Percentiles rank a stretch among this genome's conserved stretches.
phyloP scores from a whole-genome alignment of 2,797 vertebrate species.

The Sebastes cheni region DNA sequence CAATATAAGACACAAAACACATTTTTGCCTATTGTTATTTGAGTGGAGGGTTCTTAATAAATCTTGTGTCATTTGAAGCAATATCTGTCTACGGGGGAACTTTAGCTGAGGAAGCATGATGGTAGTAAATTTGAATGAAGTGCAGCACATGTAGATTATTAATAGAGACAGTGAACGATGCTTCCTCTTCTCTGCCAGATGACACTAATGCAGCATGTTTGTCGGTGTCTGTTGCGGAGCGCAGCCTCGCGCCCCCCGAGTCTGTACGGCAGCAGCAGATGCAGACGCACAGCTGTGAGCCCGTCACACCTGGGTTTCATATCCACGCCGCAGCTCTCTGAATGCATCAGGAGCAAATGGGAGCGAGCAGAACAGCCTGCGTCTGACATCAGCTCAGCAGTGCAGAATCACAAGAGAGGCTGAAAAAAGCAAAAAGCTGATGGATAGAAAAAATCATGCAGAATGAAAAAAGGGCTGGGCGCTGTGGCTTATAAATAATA shows the following conservation, averaged over 20 bases:
- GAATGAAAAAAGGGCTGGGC: neutral
- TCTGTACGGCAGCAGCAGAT: conserved; percentile 43
- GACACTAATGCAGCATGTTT: conserved; percentile 33
- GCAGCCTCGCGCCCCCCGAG: conserved; percentile 12
- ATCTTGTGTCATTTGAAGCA: neutral
- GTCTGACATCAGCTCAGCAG: conserved; percentile 16
- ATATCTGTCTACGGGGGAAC: neutral
- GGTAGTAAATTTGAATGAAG: neutral
- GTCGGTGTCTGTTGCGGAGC: conserved; percentile 19
- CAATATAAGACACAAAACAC: neutral
- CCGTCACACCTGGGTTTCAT: conserved; percentile 59
- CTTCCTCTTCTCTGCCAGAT: conserved; percentile 20
- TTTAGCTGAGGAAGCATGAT: neutral
- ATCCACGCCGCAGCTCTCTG: conserved; percentile 1
- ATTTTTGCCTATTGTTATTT: neutral
- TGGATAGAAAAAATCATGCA: neutral
- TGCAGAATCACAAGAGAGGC: neutral
- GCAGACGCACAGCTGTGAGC: conserved; percentile 53
- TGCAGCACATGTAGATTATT: conserved; percentile 9
- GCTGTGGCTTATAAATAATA: too few species aligned
- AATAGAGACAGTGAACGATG: conserved; percentile 2
- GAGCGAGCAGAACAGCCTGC: conserved; percentile 15
- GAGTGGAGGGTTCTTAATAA: neutral
- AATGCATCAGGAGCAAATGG: conserved; percentile 25
- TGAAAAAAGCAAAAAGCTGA: neutral